Base-by-base conservation (phyloP, 2,797 vertebrate genomes). In the Anguilla pacifica region DNA sequence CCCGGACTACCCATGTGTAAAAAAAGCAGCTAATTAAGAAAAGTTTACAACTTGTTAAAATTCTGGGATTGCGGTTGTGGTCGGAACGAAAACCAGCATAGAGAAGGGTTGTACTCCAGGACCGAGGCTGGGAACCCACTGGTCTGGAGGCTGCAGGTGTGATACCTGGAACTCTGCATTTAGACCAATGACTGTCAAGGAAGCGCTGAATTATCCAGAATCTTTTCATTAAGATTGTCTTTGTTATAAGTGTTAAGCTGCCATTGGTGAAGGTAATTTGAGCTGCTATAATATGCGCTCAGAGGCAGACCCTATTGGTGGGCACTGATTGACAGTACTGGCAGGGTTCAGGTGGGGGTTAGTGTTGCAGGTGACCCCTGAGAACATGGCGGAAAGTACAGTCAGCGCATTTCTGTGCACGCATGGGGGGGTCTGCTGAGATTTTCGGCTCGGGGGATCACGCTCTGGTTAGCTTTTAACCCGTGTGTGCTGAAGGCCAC, bases 381-480 rank as follows among this genome's bases (percentile, higher is more conserved):
- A 86, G 84, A 64, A 49, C 72, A 6, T 57, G 70, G 86, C 81
- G 55, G 81, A 59, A 81, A 59, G 53, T 86, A 51, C 31, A 57
- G 72, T 79, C 72, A 79, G 83, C 67, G 19, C 28, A 43, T 88
- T 85, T 39, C 28, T 28, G 85, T 88, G 64, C 84, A 86, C 86
- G 77, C 53, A 17, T 77, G 83, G 28, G 28, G 11, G n/a, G 82
- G 82, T 77, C 84, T 25, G 10, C 84, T 10, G 59, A 28, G 25
- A 43, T 15, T 28, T 77, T 79, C 74, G 39, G 31, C 74, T 46
- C 35, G 11, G 57, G 85, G 77, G 72, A 59, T 89, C 89, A 53
- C 85, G 61, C 19, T 86, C 35, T 86, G 25, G 81, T 6, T 79
- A 85, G 87, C 87, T 81, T n/a, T 85, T 89, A 49, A 85, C 89